Evolutionary conservation across 2,113 vertebrate species (phyloP).

Genomic region (Choloepus hoffmanni): DNA sequence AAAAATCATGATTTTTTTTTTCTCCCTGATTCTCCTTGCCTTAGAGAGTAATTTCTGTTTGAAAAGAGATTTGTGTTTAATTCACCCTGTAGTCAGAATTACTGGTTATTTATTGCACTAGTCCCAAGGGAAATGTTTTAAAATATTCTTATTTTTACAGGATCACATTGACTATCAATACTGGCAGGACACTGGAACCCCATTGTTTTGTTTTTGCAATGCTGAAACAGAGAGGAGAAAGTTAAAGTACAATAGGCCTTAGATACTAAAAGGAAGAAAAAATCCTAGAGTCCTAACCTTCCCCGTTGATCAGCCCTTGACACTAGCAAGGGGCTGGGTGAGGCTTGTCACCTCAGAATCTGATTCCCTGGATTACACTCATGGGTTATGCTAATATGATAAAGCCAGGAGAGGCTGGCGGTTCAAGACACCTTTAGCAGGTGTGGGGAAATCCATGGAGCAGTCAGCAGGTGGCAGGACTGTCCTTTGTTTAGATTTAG

Average conservation of each 20-base stretch:
- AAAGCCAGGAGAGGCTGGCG: neutral
- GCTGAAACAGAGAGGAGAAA: neutral
- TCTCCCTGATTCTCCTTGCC: neutral
- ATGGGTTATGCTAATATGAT: neutral
- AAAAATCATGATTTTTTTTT: neutral
- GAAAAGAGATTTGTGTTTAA: slow-evolving; percentile 9
- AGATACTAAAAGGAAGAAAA: neutral
- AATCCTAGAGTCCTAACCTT: neutral
- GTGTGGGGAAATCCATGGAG: neutral
- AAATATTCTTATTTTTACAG: neutral
- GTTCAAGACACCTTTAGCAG: neutral
- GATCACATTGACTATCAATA: neutral
- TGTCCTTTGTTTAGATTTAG: slow-evolving; percentile 65
- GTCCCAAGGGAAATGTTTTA: neutral
- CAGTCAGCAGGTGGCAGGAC: slow-evolving; percentile 81
- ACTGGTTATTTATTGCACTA: neutral
- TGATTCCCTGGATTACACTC: neutral
- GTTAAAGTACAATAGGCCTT: neutral
- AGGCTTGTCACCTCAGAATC: neutral
- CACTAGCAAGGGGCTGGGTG: neutral
- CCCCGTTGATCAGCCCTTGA: neutral
- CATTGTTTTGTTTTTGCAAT: neutral
- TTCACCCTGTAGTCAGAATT: neutral
- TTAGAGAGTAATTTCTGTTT: neutral
- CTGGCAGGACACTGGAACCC: neutral